Evolutionary conservation across 2,113 vertebrate genomes (phyloP).

Genomic region (Microcebus griseorufus): DNA sequence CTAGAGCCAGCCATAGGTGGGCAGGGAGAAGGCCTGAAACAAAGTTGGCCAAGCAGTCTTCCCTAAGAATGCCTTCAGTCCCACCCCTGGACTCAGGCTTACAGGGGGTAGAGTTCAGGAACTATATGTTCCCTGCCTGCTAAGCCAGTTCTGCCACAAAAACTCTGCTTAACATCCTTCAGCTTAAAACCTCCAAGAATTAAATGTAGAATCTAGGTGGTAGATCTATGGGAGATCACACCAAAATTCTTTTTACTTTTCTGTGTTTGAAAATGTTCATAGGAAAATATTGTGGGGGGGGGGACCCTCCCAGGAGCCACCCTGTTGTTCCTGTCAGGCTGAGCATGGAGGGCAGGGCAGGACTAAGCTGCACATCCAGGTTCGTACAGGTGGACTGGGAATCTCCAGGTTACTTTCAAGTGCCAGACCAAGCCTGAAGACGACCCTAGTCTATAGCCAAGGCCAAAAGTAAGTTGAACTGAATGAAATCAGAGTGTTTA

Average conservation of each 20-base stretch:
- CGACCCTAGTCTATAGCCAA: neutral
- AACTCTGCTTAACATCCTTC: neutral
- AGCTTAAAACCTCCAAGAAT: neutral
- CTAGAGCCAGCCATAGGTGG: neutral
- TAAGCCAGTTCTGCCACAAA: neutral
- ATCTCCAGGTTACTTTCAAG: neutral
- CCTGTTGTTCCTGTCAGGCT: neutral
- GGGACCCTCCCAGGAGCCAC: neutral
- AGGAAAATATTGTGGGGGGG: neutral
- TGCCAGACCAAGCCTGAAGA: neutral
- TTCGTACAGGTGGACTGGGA: neutral
- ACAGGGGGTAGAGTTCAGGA: neutral
- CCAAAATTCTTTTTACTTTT: neutral
- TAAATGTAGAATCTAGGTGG: neutral
- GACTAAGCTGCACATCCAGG: neutral
- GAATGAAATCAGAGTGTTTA: neutral
- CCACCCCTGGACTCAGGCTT: neutral
- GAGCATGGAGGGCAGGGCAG: neutral
- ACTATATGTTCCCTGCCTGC: neutral
- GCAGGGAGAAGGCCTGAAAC: neutral
- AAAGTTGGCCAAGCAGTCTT: neutral
- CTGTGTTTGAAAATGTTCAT: slow-evolving; percentile 40
- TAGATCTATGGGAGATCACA: neutral
- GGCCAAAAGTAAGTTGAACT: neutral
- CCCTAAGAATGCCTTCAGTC: neutral